Evolutionary conservation across 2,888 invertebrate species (phyloP).

Genomic region (Philonicus albiceps): DNA sequence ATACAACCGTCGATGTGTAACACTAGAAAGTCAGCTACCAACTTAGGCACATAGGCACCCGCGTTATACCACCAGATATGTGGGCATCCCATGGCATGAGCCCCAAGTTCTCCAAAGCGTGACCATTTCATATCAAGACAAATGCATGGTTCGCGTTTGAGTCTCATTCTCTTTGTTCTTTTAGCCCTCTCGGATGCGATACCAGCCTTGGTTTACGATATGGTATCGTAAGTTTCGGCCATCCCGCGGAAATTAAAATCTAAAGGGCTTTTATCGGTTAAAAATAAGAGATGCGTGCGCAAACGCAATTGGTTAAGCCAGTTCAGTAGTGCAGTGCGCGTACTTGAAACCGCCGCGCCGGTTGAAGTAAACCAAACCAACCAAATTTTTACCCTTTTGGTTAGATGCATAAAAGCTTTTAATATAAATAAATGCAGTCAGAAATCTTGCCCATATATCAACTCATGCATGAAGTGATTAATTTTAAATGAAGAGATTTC

Average conservation of each 20-base stretch:
- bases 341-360: background rate
- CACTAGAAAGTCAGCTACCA: slow-evolving; percentile 1
- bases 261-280: background rate
- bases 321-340: background rate
- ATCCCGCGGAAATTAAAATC: slow-evolving; percentile 7
- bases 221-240: slow-evolving; percentile 11
- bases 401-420: background rate
- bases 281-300: background rate
- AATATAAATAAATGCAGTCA: background rate
- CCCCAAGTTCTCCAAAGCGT: slow-evolving; percentile 37
- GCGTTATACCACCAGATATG: background rate
- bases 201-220: background rate
- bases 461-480: slow-evolving; percentile 9
- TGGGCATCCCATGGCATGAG: background rate
- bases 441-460: background rate
- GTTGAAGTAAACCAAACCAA: background rate
- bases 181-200: slow-evolving; percentile 2
- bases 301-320: background rate
- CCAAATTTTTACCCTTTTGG: background rate
- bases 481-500: background rate
- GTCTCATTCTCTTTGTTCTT: slow-evolving; percentile 11
- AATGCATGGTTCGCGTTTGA: background rate
- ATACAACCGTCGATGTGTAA: slow-evolving; percentile 19
- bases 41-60: background rate
- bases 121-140: slow-evolving; percentile 20